phyloP scores from a whole-genome alignment of 2,888 invertebrate species.

The Mimachlamys varia region DNA sequence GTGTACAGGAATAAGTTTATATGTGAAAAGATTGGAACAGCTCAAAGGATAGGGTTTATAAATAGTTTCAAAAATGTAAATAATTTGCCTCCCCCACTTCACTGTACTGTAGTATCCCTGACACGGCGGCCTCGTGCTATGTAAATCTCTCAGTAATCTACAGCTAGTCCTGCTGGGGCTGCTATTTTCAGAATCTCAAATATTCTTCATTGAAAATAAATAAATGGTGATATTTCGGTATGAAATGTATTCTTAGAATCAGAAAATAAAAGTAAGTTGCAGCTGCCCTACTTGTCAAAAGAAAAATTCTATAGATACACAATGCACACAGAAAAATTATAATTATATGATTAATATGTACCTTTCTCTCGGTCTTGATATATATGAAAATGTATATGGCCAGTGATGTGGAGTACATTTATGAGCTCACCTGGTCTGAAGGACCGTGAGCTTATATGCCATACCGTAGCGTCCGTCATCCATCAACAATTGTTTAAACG shows the following conservation, averaged over 20 bases:
- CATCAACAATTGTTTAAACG: too few relatives aligned
- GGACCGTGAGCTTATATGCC: too few relatives aligned
- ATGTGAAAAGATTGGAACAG: neutral
- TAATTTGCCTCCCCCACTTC: conserved; percentile 23
- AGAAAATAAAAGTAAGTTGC: neutral
- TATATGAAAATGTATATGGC: too few relatives aligned
- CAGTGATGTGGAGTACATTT: too few relatives aligned
- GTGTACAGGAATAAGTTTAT: neutral
- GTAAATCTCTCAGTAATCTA: neutral
- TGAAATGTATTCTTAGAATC: neutral
- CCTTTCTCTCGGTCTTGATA: too few relatives aligned
- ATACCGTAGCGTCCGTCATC: too few relatives aligned
- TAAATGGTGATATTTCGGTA: neutral
- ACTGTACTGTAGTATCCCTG: neutral
- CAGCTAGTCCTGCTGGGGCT: neutral
- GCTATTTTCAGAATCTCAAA: conserved; percentile 36
- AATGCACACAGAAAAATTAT: neutral
- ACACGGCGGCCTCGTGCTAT: neutral
- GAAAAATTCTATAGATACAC: neutral
- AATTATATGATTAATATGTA: too few relatives aligned
- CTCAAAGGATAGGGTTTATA: conserved; percentile 7
- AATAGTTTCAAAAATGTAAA: conserved; percentile 35
- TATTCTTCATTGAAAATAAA: neutral
- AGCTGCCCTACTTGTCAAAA: neutral
- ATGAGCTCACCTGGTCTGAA: too few relatives aligned